A percentile compares a stretch with the other conserved stretches of the same genome.
phyloP scores from a whole-genome alignment of 2,113 vertebrate species.

The Peromyscus leucopus region DNA sequence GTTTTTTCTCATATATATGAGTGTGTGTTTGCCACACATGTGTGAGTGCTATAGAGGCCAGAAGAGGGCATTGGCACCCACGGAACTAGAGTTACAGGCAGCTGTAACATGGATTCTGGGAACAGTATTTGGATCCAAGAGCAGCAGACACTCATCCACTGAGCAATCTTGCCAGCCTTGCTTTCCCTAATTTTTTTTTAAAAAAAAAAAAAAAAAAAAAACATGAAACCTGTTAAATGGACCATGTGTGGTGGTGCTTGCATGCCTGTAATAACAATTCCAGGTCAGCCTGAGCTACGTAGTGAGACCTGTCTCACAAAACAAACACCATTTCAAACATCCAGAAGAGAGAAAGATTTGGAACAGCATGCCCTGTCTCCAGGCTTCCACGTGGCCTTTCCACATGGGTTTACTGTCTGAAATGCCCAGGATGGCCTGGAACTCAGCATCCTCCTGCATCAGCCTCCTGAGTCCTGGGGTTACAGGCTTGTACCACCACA shows the following conservation, averaged over 20 bases:
- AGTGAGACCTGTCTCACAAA: not conserved
- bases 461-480: not conserved
- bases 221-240: not conserved
- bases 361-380: not conserved
- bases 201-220: no score
- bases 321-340: not conserved
- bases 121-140: not conserved
- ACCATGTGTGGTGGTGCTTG: not conserved
- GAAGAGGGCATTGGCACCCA: not conserved
- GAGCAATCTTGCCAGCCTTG: not conserved
- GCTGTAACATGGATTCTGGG: not conserved
- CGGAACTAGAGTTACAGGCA: not conserved
- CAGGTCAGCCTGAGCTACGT: not conserved
- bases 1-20: not conserved
- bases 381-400: not conserved
- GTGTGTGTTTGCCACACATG: not conserved
- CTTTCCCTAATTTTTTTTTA: not conserved
- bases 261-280: not conserved
- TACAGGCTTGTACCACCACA: no score
- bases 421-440: not conserved
- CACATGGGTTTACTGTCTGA: not conserved
- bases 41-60: not conserved
- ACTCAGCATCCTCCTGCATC: not conserved
- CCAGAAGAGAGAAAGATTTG: not conserved
- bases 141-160: not conserved